Evolutionary conservation across 2,888 invertebrate genomes (phyloP), one percentile per base, ranked within the genome.

Genomic region (Lithophane leautieri): DNA sequence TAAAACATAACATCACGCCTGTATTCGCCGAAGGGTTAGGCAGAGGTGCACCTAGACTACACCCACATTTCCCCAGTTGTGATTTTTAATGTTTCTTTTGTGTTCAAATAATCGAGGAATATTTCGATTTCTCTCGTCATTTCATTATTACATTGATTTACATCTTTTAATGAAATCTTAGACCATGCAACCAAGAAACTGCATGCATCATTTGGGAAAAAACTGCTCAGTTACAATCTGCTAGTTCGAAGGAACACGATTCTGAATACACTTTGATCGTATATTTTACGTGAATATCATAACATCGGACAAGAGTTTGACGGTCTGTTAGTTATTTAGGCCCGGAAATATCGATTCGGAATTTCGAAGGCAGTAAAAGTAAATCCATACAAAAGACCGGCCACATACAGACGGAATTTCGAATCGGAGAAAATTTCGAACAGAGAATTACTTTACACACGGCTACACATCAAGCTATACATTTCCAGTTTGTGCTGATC

Each of bases 151-250:
- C 2, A 34, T 62, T 69, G 69, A 47, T 52, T 47, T 61, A 56
- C 34, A 83, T 67, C 42, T n/a, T 60, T n/a, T 14, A 42, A 4
- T 70, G 25, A 60, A 63, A 69, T 60, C 34, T 66, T 40, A 62
- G 79, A 62, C 56, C 79, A 78, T 44, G 28, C 22, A 7, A 34
- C 3, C 11, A 47, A 52, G 47, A 28, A 47, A 68, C 47, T 11
- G 54, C 44, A 42, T 0, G n/a, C n/a, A 73, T 11, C 0, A n/a
- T 34, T 19, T 67, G 16, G 9, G 0, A n/a, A 16, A 47, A 28
- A 22, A 25, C 19, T 47, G 44, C 6, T 19, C 19, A 25, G 0
- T 25, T 28, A 7, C 12, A 16, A 63, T 44, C 19, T 4, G 25
- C 19, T 44, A 28, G 50, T 28, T 50, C 22, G 14, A 22, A 22